A percentile compares a stretch with the other conserved stretches of the same genome.
Evolutionary conservation across 2,113 vertebrate species (phyloP).

Genomic region (Upupa epops): DNA sequence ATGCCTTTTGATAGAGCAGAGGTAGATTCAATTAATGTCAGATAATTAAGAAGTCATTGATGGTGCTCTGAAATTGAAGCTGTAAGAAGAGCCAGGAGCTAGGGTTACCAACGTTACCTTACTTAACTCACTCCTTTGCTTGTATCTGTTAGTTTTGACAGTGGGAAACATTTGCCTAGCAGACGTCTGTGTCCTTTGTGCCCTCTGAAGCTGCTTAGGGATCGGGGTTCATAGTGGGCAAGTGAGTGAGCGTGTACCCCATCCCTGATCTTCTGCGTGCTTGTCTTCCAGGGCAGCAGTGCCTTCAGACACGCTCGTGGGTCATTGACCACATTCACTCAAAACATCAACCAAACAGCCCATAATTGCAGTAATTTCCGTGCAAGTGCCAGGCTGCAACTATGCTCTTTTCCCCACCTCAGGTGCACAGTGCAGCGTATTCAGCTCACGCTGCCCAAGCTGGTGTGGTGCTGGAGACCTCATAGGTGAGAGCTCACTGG

Average conservation of each 20-base stretch:
- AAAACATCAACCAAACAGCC: not conserved
- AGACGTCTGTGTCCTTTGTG: not conserved
- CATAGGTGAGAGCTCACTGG: not conserved
- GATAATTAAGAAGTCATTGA: not conserved
- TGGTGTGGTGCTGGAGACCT: not conserved
- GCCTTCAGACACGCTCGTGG: not conserved
- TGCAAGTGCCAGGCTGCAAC: not conserved
- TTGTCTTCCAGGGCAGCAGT: not conserved
- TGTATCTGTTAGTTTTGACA: not conserved
- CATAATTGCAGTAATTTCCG: not conserved
- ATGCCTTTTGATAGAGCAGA: not conserved
- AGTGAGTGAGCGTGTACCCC: not conserved
- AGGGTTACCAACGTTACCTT: not conserved
- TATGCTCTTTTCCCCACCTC: not conserved
- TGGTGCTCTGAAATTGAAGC: conserved; percentile 22
- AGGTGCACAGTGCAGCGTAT: not conserved
- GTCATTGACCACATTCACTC: not conserved
- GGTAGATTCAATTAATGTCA: not conserved
- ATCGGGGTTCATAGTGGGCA: not conserved
- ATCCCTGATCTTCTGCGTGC: not conserved
- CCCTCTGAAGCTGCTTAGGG: not conserved
- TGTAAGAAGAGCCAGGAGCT: not conserved
- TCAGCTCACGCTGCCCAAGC: not conserved
- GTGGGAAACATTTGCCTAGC: not conserved
- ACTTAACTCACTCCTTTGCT: not conserved